Conservation (phyloP, 2,888 invertebrate genomes). For the Drosophila sordidula region DNA sequence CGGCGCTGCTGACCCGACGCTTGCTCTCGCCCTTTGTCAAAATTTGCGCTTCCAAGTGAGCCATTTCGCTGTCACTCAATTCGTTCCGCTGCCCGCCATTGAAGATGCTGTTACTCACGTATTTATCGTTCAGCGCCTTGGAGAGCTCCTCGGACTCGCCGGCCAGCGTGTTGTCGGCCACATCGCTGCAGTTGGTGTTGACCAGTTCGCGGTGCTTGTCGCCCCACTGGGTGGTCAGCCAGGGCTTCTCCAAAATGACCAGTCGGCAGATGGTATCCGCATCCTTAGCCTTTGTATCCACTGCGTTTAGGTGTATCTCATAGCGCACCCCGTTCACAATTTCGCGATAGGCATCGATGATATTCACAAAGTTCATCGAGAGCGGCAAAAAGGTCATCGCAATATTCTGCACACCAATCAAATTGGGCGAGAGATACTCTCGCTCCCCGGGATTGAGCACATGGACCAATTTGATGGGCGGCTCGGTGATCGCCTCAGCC, state of each 20-base stretch:
- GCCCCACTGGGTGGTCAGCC: constrained; percentile 87
- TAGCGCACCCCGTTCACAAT: constrained; percentile 84
- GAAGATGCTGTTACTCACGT: constrained; percentile 82
- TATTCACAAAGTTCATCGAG: constrained; percentile 82
- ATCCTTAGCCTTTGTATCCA: constrained; percentile 79
- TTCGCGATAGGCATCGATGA: constrained; percentile 84
- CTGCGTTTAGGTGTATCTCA: constrained; percentile 82
- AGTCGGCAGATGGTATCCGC: constrained; percentile 86
- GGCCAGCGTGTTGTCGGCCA: constrained; percentile 64
- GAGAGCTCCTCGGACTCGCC: constrained; percentile 53
- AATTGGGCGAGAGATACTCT: constrained; percentile 83
- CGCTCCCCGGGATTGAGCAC: constrained; percentile 84
- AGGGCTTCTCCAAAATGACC: constrained; percentile 88
- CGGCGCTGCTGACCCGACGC: constrained; percentile 39
- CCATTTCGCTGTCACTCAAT: constrained; percentile 80
- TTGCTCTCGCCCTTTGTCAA: constrained; percentile 44
- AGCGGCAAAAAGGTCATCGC: constrained; percentile 83
- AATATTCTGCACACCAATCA: constrained; percentile 83
- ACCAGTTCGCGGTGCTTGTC: constrained; percentile 87
- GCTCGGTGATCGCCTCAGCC: constrained; percentile 68
- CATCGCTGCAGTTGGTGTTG: constrained; percentile 88
- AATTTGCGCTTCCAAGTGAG: constrained; percentile 82
- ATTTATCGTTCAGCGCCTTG: constrained; percentile 78
- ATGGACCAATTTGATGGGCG: constrained; percentile 77
- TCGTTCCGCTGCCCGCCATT: constrained; percentile 82